These are phyloP conservation scores for Leptinotarsa texana DNA, from an alignment of 1,140 invertebrate species.

Conservation along the genomic window DNA sequence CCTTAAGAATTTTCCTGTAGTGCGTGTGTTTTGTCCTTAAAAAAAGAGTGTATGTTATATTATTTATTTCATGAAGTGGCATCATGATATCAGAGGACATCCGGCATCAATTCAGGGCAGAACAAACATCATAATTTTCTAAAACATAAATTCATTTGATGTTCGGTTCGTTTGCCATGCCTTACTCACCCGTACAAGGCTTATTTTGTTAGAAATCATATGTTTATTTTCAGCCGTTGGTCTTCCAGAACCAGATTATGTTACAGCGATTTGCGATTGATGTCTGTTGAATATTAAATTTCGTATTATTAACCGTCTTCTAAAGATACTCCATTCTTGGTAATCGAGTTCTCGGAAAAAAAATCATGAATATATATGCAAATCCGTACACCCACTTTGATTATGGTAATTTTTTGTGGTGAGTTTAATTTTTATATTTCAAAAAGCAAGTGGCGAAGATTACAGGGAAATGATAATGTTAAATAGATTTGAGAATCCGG, in stretches of 20 bases:
- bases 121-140: too few species aligned
- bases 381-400: background rate
- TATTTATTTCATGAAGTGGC: too few species aligned
- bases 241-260: background rate
- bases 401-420: too few species aligned
- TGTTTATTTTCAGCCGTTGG: constrained; percentile 8
- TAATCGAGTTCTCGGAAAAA: background rate
- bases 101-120: too few species aligned
- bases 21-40: too few species aligned
- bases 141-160: background rate
- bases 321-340: background rate
- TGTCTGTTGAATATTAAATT: constrained; percentile 1
- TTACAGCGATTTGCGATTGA: constrained; percentile 5
- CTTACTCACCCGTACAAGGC: background rate
- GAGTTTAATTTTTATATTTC: too few species aligned
- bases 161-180: background rate
- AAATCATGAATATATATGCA: background rate
- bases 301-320: background rate
- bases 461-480: too few species aligned
- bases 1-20: too few species aligned
- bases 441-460: too few species aligned
- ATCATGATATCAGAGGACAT: too few species aligned
- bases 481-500: too few species aligned
- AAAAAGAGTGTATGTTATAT: too few species aligned
- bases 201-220: constrained; percentile 1